Percentiles rank a stretch among this genome's conserved stretches.
Evolutionary conservation across 1,140 invertebrate species (phyloP).

Genomic region (Zophobas morio): DNA sequence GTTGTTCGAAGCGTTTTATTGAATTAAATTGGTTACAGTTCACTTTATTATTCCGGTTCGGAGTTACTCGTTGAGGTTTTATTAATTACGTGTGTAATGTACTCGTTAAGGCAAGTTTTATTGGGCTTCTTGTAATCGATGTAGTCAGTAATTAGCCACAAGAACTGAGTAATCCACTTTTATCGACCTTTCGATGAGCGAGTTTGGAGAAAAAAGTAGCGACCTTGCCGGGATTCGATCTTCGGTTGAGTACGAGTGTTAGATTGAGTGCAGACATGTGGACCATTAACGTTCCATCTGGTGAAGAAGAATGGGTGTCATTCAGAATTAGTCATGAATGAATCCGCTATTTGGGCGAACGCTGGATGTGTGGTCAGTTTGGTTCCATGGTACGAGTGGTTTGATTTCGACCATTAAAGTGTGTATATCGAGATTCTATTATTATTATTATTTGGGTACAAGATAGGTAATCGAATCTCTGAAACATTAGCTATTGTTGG

Average conservation of each 20-base stretch:
- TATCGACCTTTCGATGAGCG: background rate
- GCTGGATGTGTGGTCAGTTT: too few relatives aligned
- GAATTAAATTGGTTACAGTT: constrained; percentile 38
- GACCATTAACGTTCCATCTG: too few relatives aligned
- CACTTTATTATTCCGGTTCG: constrained; percentile 27
- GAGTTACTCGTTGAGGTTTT: constrained; percentile 25
- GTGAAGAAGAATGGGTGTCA: too few relatives aligned
- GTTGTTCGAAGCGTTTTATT: constrained; percentile 35
- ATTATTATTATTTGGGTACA: background rate
- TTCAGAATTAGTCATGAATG: too few relatives aligned
- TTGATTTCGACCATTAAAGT: background rate
- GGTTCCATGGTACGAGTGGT: too few relatives aligned
- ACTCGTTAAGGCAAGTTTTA: constrained; percentile 36
- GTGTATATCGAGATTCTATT: background rate
- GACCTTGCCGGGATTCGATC: too few relatives aligned
- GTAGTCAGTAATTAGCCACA: background rate
- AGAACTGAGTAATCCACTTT: background rate
- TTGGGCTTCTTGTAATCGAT: constrained; percentile 25
- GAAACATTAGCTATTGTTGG: constrained; percentile 3
- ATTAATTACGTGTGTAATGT: constrained; percentile 39
- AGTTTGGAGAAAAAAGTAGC: too few relatives aligned
- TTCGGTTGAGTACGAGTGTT: too few relatives aligned
- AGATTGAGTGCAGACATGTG: too few relatives aligned
- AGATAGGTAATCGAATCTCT: too few relatives aligned
- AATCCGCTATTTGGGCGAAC: too few relatives aligned